A percentile compares a stretch with the other conserved stretches of the same genome.
phyloP scores from a whole-genome alignment of 2,797 vertebrate species.

The Tokudaia tokunoshimensis region DNA sequence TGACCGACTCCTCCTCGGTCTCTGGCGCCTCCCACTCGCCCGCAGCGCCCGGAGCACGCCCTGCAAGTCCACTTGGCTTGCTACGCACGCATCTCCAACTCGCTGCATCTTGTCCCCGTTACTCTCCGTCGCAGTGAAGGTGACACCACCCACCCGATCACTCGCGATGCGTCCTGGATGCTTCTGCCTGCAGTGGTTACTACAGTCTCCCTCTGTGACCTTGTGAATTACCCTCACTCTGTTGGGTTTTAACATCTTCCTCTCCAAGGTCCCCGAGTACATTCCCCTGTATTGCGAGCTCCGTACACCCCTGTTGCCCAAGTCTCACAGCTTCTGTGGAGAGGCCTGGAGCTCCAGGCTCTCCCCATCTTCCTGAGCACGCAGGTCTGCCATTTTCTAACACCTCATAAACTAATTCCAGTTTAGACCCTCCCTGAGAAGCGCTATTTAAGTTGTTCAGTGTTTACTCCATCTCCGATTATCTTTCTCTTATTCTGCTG shows the following conservation, averaged over 20 bases:
- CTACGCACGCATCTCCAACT: constrained; percentile 21
- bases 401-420: background rate
- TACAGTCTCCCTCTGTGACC: background rate
- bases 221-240: background rate
- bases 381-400: background rate
- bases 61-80: constrained; percentile 10
- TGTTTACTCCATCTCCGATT: background rate
- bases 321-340: background rate
- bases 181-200: background rate
- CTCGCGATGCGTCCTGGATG: background rate
- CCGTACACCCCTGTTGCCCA: background rate
- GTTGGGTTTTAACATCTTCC: background rate
- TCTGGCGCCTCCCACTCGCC: constrained; percentile 26
- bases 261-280: background rate
- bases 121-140: background rate
- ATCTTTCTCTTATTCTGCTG: constrained; percentile 46
- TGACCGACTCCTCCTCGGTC: background rate
- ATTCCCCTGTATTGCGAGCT: background rate
- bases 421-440: background rate
- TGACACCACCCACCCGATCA: background rate
- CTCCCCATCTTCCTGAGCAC: background rate
- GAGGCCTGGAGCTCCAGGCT: background rate
- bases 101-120: background rate
- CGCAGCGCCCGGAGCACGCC: background rate
- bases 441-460: background rate